Evolutionary conservation across 2,113 vertebrate genomes (phyloP), one percentile per base, ranked within the genome.

Genomic region (Calidris pygmaea): DNA sequence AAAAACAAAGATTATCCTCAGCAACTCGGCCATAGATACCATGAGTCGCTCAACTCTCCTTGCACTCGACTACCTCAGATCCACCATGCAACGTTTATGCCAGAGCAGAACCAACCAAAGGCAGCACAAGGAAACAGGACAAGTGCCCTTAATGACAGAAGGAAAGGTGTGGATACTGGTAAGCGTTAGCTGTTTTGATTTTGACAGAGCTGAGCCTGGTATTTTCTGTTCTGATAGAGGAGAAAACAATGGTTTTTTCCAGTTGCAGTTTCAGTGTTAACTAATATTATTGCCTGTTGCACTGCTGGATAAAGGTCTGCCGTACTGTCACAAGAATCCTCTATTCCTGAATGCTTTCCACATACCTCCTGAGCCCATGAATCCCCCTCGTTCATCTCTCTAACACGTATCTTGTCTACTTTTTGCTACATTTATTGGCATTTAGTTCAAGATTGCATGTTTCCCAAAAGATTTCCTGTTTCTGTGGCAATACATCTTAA

Each of bases 391-490:
- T 60, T 75, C 66, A 60, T 82, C 62, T 82, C 74, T 55, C 65
- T 41, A 83, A 73, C 63, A 76, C 3, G 0, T 1, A 47, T 19
- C 78, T 81, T 91, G 70, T 79, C 87, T 90, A 30, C 39, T 83
- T 88, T 79, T 48, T 58, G 39, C 85, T 83, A n/a, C 59, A 37
- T 79, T 76, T 94, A 93, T 92, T 90, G 95, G 67, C 94, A 77
- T 80, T 90, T 92, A 60, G 34, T 20, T 97, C 92, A 90, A 62
- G 72, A 63, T 41, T 66, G 67, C n/a, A 8, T 6, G 41, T 77
- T 83, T 83, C 90, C 87, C 92, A 5, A 66, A 73, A 88, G 88
- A 92, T 90, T 94, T 79, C 58, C 85, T 66, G 45, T 85, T 95
- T 76, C 75, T 90, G 71, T 53, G 53, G 75, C 71, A 72, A 88